Base-by-base conservation (phyloP, 2,797 vertebrate species). In the Silurus aristotelis region DNA sequence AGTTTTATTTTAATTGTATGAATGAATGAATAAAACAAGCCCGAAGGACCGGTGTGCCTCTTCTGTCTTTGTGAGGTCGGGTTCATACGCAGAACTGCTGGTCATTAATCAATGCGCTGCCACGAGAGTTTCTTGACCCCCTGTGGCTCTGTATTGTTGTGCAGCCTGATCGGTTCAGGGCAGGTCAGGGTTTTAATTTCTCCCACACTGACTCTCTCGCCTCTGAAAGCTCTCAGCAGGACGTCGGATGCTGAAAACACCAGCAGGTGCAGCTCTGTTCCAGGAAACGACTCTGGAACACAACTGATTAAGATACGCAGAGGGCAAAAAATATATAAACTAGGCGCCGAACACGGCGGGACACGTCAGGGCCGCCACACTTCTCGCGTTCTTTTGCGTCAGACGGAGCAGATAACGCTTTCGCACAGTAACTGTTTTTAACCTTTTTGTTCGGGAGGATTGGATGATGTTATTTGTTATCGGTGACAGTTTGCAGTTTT, bases 181-280 rank as follows among this genome's bases (percentile, higher is more conserved):
- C 90, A 91, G 90, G 90, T 92, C 89, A 84, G 91, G 91, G 88
- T 86, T 90, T 93, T 92, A 58, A 92, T 91, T 91, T 91, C 71
- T 89, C 85, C 83, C 77, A 90, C 89, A 87, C 91, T 89, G 90
- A 87, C 87, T 91, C 87, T 87, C 87, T 93, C 84, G 89, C 90
- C 89, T 92, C 91, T 80, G 84, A 67, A 72, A 67, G 87, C 81
- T 78, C 82, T 84, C 63, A 82, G 73, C 63, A 38, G 43, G 84
- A 13, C 22, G 66, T 27, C 73, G 38, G 80, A 83, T n/a, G 58
- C 71, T 68, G 46, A 76, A 81, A 83, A 83, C 82, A 56, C 60
- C 90, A 93, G 92, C 92, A 94, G 93, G 93, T 92, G 92, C 90
- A 91, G 80, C 86, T 85, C 81, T 84, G 87, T 89, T 92, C 86